A percentile compares a stretch with the other conserved stretches of the same genome.
Conservation (phyloP, 2,113 vertebrate genomes). For the Neolamprologus longior region DNA sequence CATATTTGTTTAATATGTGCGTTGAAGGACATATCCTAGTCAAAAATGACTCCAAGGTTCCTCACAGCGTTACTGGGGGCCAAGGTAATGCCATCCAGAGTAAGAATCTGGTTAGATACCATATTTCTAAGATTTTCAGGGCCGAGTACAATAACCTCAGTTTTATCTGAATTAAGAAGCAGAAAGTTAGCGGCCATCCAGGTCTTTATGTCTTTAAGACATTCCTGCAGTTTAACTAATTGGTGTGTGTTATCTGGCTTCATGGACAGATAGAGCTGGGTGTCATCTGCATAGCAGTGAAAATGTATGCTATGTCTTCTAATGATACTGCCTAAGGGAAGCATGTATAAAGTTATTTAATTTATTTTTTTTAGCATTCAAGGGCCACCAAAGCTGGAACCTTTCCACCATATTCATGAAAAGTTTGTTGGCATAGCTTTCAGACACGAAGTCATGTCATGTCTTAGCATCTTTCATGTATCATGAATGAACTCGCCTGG, state of each 20-base stretch:
- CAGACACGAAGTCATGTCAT: not conserved
- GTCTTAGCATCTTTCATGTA: not conserved
- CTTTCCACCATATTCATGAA: not conserved
- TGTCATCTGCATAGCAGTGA: not conserved
- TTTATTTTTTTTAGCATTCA: not conserved
- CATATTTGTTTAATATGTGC: not conserved
- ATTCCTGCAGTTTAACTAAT: not conserved
- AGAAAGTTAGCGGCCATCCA: not conserved
- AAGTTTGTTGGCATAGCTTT: not conserved
- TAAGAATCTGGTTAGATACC: not conserved
- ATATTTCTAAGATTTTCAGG: not conserved
- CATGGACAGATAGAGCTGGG: not conserved
- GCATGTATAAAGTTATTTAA: not conserved
- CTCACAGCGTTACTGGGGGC: accelerated
- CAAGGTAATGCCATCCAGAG: not conserved
- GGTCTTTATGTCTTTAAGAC: not conserved
- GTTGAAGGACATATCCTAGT: accelerated
- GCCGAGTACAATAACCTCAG: not conserved
- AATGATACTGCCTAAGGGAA: not conserved
- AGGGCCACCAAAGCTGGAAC: not conserved
- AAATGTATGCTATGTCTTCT: not conserved
- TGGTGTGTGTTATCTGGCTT: not conserved
- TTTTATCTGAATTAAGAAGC: not conserved
- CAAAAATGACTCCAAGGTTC: not conserved
- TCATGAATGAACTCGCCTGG: not conserved